Evolutionary conservation across 2,888 invertebrate genomes (phyloP), one percentile per base, ranked within the genome.

Genomic region (Trachelus tabidus): DNA sequence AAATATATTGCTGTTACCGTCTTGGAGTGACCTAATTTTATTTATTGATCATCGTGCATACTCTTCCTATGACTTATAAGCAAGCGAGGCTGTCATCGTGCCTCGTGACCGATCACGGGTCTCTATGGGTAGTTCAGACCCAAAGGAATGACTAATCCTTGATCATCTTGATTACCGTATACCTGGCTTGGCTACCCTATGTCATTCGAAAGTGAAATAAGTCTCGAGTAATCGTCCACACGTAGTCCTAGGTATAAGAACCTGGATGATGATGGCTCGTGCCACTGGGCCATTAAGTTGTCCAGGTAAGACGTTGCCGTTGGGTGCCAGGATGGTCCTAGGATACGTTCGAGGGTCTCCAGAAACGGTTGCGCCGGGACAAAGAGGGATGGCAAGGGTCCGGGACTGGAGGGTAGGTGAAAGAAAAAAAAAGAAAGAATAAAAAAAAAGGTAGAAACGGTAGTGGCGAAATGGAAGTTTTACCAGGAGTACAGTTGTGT

Each of bases 381-480:
- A 77, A 35, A 69, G 34, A 76, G 34, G 23, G 35, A 56, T 56
- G 15, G 23, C 23, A 56, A 23, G 56, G 56, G 56, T 3, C 9
- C 56, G 56, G 56, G 23, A 56, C 1, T 73, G 35, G 35, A 75
- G 68, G 73, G 37, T 68, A 69, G 76, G 74, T 40, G 40, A 78
- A 76, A 69, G 73, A 75, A 74, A 35, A 37, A 73, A 34, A 69
- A 34, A 76, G n/a, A n/a, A 34, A 6, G 15, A 77, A 68, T 6
- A 3, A 40, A 75, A 34, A 74, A 69, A 9, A 15, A 78, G 33
- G 3, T 40, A 30, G 12, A 40, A 76, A 37, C 6, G 73, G 73
- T 76, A 74, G 69, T 69, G 73, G 23, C 77, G 68, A 37, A 76
- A 79, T 73, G 73, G 74, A 37, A 75, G 69, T 69, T 76, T 69